A percentile compares a stretch with the other conserved stretches of the same genome.
phyloP scores from a whole-genome alignment of 1,140 invertebrate genomes.

The Teleogryllus occipitalis region DNA sequence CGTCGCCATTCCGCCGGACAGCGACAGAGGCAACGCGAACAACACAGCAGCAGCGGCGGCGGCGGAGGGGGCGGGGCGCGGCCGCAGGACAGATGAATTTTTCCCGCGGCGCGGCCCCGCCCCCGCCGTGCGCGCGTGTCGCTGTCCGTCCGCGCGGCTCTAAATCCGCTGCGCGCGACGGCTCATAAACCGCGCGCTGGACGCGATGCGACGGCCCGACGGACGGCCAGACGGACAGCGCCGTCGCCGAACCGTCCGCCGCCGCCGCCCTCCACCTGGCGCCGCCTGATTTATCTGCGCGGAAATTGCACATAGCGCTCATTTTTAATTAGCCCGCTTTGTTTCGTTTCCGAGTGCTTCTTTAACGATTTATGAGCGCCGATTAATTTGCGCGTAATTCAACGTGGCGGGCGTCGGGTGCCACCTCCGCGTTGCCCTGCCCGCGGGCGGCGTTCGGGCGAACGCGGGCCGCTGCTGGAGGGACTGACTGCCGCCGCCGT shows the following conservation, averaged over 20 bases:
- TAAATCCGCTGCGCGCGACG: neutral
- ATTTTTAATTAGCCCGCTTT: constrained; percentile 1
- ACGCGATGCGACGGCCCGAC: too few species aligned
- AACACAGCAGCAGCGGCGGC: too few species aligned
- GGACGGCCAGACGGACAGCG: too few species aligned
- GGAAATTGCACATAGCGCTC: neutral
- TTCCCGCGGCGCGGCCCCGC: neutral
- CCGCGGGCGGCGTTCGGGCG: too few species aligned
- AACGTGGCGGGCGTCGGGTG: neutral
- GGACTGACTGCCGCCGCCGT: neutral
- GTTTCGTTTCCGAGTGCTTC: neutral
- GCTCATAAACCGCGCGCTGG: neutral
- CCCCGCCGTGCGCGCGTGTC: neutral
- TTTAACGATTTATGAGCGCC: neutral
- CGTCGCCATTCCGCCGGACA: too few species aligned
- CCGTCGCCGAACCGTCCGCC: neutral
- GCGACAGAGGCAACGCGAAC: neutral
- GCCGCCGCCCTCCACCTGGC: neutral
- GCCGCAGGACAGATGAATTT: neutral
- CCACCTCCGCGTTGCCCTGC: neutral
- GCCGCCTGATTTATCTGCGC: neutral
- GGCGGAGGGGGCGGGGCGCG: too few species aligned
- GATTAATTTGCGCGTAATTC: neutral
- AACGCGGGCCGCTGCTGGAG: neutral
- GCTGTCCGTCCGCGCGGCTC: neutral